phyloP scores from a whole-genome alignment of 1,140 invertebrate genomes.

The Vanessa tameamea region DNA sequence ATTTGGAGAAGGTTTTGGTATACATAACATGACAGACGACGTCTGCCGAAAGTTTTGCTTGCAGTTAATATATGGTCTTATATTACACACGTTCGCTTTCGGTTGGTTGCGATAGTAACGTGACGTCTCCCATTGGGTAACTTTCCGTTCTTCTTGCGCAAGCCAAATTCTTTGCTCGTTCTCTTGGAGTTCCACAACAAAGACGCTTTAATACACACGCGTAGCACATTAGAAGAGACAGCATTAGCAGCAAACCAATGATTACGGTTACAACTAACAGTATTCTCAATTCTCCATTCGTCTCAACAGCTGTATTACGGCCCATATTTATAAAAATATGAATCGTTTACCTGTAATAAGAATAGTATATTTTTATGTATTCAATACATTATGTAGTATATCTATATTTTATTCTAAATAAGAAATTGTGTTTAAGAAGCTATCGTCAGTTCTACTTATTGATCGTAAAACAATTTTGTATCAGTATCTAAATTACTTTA shows the following conservation, averaged over 20 bases:
- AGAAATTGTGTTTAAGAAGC: too few relatives aligned
- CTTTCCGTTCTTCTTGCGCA: conserved; percentile 69
- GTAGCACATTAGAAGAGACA: conserved; percentile 81
- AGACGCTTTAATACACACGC: conserved; percentile 80
- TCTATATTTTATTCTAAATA: too few relatives aligned
- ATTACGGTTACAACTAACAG: conserved; percentile 79
- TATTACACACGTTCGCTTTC: conserved; percentile 77
- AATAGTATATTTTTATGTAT: not conserved
- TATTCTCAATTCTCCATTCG: conserved; percentile 77
- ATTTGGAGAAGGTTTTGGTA: too few relatives aligned
- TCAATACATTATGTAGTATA: not conserved
- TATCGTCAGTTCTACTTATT: too few relatives aligned
- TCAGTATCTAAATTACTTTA: too few relatives aligned
- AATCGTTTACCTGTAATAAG: conserved; percentile 39
- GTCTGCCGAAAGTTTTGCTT: too few relatives aligned
- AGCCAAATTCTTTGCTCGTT: conserved; percentile 65
- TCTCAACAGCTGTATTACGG: conserved; percentile 60
- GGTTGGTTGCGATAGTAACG: conserved; percentile 79
- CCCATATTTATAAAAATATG: conserved; percentile 50
- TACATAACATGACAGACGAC: too few relatives aligned
- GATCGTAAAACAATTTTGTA: too few relatives aligned
- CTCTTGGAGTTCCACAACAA: conserved; percentile 74
- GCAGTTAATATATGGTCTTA: too few relatives aligned
- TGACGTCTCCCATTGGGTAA: conserved; percentile 79
- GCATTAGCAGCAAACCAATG: conserved; percentile 78